Evolutionary conservation across 2,888 invertebrate genomes (phyloP), one percentile per base, ranked within the genome.

Genomic region (Eudasyphora cyanicolor): DNA sequence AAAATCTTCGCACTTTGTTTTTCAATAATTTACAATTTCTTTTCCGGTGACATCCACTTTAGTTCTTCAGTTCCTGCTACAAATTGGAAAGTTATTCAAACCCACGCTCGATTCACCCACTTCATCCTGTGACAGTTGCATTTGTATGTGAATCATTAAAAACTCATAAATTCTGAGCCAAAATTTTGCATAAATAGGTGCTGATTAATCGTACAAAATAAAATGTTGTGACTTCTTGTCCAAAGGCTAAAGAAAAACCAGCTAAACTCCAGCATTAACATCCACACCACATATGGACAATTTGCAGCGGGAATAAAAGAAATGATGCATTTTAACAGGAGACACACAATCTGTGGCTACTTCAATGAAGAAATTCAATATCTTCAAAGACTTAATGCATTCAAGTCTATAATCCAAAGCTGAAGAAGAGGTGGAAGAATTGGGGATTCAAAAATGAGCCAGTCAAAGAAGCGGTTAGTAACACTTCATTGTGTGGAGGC

Each of bases 171-270:
- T 81, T 81, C 75, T 35, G 60, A 73, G 71, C 60, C 80, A 76
- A 84, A 83, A 80, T 78, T 73, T 29, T 60, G 88, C 89, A 87
- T 90, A 91, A 91, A 91, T 91, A 91, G 91, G 88, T 90, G 90
- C 90, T 91, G 91, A 91, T 91, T 91, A 91, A 91, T 91, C 90
- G 90, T 85, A 87, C 57, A 60, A 35, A 4, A 51, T 60, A 67
- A 57, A 70, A 42, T 76, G 80, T 64, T 38, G 70, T 45, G 64
- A 27, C 76, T 54, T 1, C 27, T 54, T 32, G 10, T 12, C 67
- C 14, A 60, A 2, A 19, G 14, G 35, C 73, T n/a, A n/a, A n/a
- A n/a, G n/a, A n/a, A n/a, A n/a, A n/a, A n/a, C 17, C 32, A 32
- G 32, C 60, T 14, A 21, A n/a, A 1, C 29, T 45, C 42, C 42